A percentile compares a stretch with the other conserved stretches of the same genome.
phyloP scores from a whole-genome alignment of 2,113 vertebrate genomes.

The Heliornis fulica region DNA sequence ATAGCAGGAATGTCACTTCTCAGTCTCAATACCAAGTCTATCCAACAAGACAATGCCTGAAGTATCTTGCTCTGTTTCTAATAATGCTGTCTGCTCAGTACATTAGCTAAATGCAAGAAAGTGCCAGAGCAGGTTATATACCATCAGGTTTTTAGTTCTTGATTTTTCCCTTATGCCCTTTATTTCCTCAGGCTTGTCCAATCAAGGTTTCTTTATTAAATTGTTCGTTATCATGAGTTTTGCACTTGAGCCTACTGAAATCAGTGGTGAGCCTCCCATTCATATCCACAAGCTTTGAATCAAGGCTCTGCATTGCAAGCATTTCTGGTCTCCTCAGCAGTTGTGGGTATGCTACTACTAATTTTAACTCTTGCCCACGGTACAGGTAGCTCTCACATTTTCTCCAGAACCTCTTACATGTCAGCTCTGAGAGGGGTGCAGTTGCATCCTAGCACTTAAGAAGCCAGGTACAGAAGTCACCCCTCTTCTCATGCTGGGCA shows the following conservation, averaged over 20 bases:
- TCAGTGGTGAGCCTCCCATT: background rate
- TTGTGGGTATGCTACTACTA: background rate
- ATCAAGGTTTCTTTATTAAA: background rate
- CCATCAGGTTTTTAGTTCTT: background rate
- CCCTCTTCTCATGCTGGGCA: rapidly evolving
- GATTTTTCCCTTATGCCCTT: background rate
- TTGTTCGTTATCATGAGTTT: background rate
- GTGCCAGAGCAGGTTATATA: background rate
- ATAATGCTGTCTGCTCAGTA: background rate
- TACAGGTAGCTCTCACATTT: background rate
- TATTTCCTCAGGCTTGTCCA: background rate
- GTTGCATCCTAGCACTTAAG: background rate
- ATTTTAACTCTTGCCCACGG: background rate
- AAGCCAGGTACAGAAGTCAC: background rate
- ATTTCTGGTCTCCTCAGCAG: background rate
- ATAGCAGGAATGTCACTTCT: background rate
- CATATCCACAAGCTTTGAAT: background rate
- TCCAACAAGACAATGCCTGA: background rate
- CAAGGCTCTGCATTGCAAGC: background rate
- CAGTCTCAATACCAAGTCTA: background rate
- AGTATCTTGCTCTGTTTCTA: background rate
- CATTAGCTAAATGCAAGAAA: background rate
- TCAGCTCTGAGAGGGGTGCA: background rate
- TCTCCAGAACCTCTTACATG: background rate
- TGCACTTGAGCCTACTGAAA: background rate